Conservation (phyloP, 2,888 invertebrate genomes). For the Iselma pallidipennis region DNA sequence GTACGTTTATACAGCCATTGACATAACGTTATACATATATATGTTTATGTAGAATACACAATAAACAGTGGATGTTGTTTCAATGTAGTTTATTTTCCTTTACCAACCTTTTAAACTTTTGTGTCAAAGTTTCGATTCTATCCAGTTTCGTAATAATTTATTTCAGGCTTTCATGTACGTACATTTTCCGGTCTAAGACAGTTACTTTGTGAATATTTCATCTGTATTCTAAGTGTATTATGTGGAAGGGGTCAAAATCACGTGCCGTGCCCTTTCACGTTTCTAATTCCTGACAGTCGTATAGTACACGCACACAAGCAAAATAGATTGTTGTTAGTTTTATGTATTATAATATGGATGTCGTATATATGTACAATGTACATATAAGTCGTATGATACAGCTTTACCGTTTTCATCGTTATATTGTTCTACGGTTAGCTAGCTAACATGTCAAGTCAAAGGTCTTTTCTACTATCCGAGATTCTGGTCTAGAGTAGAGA, state of each 20-base stretch:
- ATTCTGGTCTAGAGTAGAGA: constrained; percentile 10
- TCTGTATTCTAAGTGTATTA: background rate
- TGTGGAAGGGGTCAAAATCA: background rate
- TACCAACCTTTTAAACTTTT: background rate
- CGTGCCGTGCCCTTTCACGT: background rate
- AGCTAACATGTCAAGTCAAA: constrained; percentile 15
- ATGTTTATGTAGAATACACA: too few relatives aligned
- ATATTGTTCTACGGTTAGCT: background rate
- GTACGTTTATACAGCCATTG: background rate
- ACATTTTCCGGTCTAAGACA: background rate
- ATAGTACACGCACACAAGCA: background rate
- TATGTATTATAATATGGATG: background rate
- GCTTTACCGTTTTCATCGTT: background rate
- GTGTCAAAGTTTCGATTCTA: background rate
- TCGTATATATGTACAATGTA: too few relatives aligned
- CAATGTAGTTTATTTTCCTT: background rate
- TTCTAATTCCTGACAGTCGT: background rate
- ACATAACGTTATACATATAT: too few relatives aligned
- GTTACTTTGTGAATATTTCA: background rate
- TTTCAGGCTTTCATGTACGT: background rate
- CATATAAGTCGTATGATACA: background rate
- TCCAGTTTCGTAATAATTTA: background rate
- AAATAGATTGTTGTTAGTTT: background rate
- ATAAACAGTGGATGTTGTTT: too few relatives aligned
- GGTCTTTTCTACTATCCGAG: constrained; percentile 17